Percentiles rank a stretch among this genome's conserved stretches.
These are phyloP conservation scores for Mirza zaza DNA, from an alignment of 2,113 vertebrate species.

Conservation along the genomic window DNA sequence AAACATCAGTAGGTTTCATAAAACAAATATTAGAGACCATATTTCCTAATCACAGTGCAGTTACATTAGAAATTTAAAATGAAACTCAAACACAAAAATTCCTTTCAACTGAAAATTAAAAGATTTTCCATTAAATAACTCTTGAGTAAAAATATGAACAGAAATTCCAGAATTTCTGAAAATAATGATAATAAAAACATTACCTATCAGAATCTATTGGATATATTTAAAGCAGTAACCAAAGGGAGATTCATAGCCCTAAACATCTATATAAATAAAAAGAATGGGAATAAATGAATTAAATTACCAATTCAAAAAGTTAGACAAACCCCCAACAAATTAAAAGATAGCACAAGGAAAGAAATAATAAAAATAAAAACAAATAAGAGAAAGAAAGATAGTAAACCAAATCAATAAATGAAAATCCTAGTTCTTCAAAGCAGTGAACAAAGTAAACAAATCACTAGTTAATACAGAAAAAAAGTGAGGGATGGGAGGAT, in stretches of 20 bases:
- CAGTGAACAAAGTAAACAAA: constrained; percentile 3
- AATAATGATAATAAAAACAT: neutral
- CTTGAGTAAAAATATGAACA: neutral
- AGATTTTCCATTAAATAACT: neutral
- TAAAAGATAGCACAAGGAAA: neutral
- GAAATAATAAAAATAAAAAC: neutral
- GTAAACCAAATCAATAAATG: neutral
- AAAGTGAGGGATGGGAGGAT: neutral
- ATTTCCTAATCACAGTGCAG: neutral
- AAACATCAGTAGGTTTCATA: neutral
- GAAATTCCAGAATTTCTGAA: neutral
- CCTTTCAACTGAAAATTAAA: neutral
- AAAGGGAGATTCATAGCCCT: neutral
- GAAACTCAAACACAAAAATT: neutral
- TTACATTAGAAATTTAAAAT: neutral
- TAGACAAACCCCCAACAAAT: neutral
- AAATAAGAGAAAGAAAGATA: neutral
- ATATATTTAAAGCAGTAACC: neutral
- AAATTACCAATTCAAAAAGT: neutral
- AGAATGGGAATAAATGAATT: neutral
- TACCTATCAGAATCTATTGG: neutral
- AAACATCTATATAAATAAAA: neutral
- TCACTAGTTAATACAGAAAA: neutral
- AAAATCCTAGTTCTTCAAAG: neutral
- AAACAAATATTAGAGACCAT: neutral